Conservation (phyloP, 2,888 invertebrate species). For the Dryomyza anilis region DNA sequence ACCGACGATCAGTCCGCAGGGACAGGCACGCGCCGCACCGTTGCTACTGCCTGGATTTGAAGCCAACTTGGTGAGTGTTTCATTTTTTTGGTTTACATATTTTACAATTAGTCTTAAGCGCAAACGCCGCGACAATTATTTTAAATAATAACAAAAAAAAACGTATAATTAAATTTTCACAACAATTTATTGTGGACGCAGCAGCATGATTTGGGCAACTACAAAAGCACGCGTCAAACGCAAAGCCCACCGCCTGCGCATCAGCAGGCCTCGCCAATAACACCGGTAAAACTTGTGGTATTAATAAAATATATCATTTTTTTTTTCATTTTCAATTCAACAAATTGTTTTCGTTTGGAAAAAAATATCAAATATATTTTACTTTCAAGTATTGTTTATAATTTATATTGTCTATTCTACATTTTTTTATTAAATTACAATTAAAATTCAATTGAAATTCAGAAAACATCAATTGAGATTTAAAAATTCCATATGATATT, state of each 20-base stretch:
- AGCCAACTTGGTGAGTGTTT: constrained; percentile 71
- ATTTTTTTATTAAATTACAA: no score
- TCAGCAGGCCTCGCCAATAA: constrained; percentile 77
- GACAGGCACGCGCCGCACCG: constrained; percentile 64
- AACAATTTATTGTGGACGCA: constrained; percentile 58
- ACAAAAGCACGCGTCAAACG: constrained; percentile 46
- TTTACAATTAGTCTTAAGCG: neutral
- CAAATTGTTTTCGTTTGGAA: no score
- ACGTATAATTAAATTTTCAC: neutral
- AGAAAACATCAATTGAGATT: no score
- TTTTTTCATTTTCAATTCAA: neutral
- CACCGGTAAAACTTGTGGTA: constrained; percentile 65
- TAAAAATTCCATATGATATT: no score
- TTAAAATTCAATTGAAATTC: no score
- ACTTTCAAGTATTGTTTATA: neutral
- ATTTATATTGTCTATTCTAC: no score
- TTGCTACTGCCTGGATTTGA: constrained; percentile 66
- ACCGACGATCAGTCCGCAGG: constrained; percentile 68
- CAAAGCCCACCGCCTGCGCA: constrained; percentile 86
- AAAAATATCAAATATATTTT: neutral
- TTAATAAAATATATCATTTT: neutral
- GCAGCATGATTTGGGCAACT: constrained; percentile 68
- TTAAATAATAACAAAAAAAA: neutral
- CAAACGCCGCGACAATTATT: neutral
- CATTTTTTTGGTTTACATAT: neutral